These are phyloP conservation scores for Pachydiplax longipennis DNA, from an alignment of 2,888 invertebrate genomes.

Conservation along the genomic window DNA sequence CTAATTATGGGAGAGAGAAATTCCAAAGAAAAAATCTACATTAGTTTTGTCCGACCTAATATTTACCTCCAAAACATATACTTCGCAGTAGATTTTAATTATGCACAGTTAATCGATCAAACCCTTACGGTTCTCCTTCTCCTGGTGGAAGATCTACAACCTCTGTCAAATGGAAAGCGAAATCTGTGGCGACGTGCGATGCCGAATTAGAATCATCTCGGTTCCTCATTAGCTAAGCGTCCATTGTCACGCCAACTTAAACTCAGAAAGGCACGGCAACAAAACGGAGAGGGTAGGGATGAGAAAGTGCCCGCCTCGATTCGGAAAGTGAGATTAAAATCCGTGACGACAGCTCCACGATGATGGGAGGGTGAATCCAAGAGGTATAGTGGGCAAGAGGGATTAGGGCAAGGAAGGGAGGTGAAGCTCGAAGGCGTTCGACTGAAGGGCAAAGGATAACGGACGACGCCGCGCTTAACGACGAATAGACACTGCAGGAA, in stretches of 20 bases:
- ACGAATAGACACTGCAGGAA: conserved; percentile 7
- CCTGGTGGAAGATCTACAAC: no score
- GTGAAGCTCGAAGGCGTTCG: not conserved
- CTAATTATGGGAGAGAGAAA: no score
- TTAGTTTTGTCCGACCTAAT: no score
- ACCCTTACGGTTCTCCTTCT: no score
- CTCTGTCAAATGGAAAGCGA: no score
- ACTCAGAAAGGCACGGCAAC: not conserved
- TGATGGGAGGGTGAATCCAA: not conserved
- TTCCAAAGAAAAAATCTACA: no score
- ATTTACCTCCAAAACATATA: no score
- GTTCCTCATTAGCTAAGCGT: no score
- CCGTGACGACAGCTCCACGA: not conserved
- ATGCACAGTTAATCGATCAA: no score
- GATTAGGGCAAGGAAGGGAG: not conserved
- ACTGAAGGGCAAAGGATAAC: not conserved
- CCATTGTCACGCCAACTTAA: not conserved
- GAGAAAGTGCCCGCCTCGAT: not conserved
- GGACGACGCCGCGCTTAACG: not conserved
- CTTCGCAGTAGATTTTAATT: no score
- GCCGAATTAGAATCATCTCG: no score
- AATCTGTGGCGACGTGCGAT: no score
- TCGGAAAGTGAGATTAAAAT: not conserved
- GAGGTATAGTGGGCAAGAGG: not conserved
- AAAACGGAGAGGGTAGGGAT: not conserved